A percentile compares a stretch with the other conserved stretches of the same genome.
Conservation (phyloP, 2,113 vertebrate species). For the Hydropotes inermis region DNA sequence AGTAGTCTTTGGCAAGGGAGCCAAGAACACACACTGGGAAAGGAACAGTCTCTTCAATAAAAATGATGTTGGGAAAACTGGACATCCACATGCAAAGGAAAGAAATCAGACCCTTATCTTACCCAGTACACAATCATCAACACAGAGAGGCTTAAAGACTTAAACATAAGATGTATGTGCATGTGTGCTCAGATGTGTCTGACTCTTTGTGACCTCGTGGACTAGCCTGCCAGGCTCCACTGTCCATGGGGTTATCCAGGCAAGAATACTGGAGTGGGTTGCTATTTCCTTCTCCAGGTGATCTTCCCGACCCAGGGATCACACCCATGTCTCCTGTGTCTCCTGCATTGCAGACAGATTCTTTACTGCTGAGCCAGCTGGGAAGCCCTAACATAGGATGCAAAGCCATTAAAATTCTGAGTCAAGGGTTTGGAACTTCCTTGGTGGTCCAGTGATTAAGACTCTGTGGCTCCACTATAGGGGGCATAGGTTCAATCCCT, state of each 20-base stretch:
- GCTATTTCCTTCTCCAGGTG: neutral
- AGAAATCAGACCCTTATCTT: neutral
- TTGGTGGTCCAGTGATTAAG: neutral
- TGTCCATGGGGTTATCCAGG: neutral
- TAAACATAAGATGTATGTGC: rapidly evolving
- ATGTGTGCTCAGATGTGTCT: neutral
- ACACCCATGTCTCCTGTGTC: neutral
- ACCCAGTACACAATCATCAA: neutral
- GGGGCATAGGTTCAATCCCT: neutral
- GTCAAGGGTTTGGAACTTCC: neutral
- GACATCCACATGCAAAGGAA: neutral
- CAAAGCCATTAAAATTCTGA: neutral
- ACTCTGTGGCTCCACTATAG: neutral
- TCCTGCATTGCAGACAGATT: neutral
- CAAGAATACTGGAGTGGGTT: neutral
- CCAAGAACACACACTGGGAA: neutral
- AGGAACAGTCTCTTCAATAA: neutral
- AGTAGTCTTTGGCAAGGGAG: neutral
- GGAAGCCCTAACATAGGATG: neutral
- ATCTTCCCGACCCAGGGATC: neutral
- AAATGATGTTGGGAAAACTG: too few relatives aligned
- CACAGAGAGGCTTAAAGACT: neutral
- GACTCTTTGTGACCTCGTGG: neutral
- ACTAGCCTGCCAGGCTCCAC: neutral
- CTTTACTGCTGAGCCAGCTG: neutral